Conservation (phyloP, 1,140 invertebrate species). For the Thalassaphorura encarpata region DNA sequence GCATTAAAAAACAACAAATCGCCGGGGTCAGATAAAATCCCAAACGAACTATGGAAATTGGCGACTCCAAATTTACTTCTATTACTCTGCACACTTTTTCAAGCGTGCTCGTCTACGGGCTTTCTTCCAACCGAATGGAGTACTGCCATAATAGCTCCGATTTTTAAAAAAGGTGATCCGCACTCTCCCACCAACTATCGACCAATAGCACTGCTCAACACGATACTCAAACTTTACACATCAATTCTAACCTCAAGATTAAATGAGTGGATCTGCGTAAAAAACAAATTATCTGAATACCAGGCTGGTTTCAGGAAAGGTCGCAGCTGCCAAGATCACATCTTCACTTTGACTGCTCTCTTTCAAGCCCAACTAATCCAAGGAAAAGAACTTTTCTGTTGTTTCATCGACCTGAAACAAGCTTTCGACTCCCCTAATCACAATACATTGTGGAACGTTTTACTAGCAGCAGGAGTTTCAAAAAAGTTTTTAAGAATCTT, state of each 20-base stretch:
- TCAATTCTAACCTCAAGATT: slow-evolving; percentile 28
- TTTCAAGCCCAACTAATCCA: slow-evolving; percentile 20
- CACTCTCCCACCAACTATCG: slow-evolving; percentile 31
- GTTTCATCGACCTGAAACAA: slow-evolving; percentile 32
- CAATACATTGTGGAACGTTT: slow-evolving; percentile 25
- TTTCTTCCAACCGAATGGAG: slow-evolving; percentile 4
- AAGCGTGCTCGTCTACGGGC: slow-evolving; percentile 1
- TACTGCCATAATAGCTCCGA: slow-evolving; percentile 2
- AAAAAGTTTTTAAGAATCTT: slow-evolving; percentile 31
- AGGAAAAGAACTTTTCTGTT: slow-evolving; percentile 21
- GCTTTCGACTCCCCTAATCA: slow-evolving; percentile 33
- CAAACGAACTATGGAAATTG: slow-evolving; percentile 35
- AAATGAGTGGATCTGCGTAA: slow-evolving; percentile 18
- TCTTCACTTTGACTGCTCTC: slow-evolving; percentile 27
- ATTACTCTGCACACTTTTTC: neutral
- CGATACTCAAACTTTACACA: slow-evolving; percentile 29
- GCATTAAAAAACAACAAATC: slow-evolving; percentile 30
- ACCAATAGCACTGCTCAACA: slow-evolving; percentile 31
- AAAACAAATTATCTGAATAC: slow-evolving; percentile 27
- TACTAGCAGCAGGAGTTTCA: slow-evolving; percentile 25
- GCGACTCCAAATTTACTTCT: slow-evolving; percentile 11
- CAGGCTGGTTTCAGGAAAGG: slow-evolving; percentile 33
- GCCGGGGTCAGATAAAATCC: slow-evolving; percentile 34
- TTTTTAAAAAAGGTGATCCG: slow-evolving; percentile 28
- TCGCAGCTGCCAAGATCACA: slow-evolving; percentile 29